Evolutionary conservation across 2,888 invertebrate species (phyloP).

Genomic region (Keiferia lycopersicella): DNA sequence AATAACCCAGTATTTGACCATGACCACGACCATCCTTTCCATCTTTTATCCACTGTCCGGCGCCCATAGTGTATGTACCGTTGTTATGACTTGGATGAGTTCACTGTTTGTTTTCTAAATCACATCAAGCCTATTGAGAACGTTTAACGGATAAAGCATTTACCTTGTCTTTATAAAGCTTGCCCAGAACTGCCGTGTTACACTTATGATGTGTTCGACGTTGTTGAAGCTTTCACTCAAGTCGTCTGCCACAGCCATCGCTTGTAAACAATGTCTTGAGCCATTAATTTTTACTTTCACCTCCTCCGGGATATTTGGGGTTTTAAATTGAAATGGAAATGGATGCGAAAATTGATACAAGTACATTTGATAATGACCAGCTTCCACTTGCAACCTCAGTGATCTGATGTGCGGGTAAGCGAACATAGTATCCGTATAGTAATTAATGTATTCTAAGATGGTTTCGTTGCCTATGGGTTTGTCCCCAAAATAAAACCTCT

Average conservation of each 20-base stretch:
- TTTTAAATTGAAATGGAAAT: conserved; percentile 17
- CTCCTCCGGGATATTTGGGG: conserved; percentile 26
- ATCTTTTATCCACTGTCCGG: too few species aligned
- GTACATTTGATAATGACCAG: conserved; percentile 39
- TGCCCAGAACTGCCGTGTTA: background rate
- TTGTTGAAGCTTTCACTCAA: too few species aligned
- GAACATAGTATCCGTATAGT: conserved; percentile 57
- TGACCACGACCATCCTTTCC: too few species aligned
- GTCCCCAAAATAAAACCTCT: conserved; percentile 51
- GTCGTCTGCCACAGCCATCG: conserved; percentile 17
- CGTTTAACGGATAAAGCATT: background rate
- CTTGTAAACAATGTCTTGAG: conserved; percentile 26
- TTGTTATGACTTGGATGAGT: too few species aligned
- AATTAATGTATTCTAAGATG: conserved; percentile 48
- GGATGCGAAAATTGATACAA: conserved; percentile 38
- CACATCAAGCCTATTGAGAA: too few species aligned
- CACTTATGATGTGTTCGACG: background rate
- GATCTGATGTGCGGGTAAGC: conserved; percentile 35
- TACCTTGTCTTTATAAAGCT: conserved; percentile 21
- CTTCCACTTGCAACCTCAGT: conserved; percentile 35
- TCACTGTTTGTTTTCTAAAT: too few species aligned
- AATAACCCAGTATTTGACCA: too few species aligned
- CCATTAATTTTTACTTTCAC: conserved; percentile 33
- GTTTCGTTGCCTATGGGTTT: conserved; percentile 40
- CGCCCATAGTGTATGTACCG: too few species aligned